Conservation (phyloP, 1,140 invertebrate genomes). For the Listronotus bonariensis region DNA sequence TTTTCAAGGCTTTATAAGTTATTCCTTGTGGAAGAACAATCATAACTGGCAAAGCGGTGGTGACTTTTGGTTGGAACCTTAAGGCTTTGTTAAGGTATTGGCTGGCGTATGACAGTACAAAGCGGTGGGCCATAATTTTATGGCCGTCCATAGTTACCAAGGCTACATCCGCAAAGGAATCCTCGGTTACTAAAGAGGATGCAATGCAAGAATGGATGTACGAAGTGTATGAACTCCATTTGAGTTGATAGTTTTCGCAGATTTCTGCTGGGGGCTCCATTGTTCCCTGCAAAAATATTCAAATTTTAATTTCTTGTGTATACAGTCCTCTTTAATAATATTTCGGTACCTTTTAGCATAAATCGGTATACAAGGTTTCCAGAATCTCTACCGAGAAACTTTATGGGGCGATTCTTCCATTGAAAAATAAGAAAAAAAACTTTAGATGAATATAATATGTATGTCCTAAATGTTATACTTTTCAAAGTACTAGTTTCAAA, state of each 20-base stretch:
- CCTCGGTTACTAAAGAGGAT: conserved; percentile 70
- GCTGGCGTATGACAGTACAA: conserved; percentile 82
- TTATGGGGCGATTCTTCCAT: too few relatives aligned
- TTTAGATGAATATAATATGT: too few relatives aligned
- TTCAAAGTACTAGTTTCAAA: too few relatives aligned
- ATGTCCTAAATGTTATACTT: too few relatives aligned
- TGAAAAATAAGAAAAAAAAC: too few relatives aligned
- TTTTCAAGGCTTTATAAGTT: conserved; percentile 75
- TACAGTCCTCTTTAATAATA: too few relatives aligned
- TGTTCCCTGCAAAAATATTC: conserved; percentile 5
- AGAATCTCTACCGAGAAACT: too few relatives aligned
- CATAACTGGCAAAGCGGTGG: conserved; percentile 64
- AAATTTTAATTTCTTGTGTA: not conserved
- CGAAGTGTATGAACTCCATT: conserved; percentile 82
- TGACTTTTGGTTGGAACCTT: conserved; percentile 61
- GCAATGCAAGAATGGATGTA: conserved; percentile 81
- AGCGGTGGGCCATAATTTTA: conserved; percentile 83
- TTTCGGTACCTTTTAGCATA: too few relatives aligned
- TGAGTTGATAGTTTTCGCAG: conserved; percentile 79
- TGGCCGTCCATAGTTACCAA: conserved; percentile 79
- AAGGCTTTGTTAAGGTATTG: conserved; percentile 61
- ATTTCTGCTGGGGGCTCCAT: conserved; percentile 43
- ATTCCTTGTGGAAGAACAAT: conserved; percentile 82
- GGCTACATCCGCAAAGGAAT: conserved; percentile 82
- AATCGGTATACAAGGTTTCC: too few relatives aligned